Base-by-base conservation (phyloP, 2,113 vertebrate species). In the Rutilus rutilus region DNA sequence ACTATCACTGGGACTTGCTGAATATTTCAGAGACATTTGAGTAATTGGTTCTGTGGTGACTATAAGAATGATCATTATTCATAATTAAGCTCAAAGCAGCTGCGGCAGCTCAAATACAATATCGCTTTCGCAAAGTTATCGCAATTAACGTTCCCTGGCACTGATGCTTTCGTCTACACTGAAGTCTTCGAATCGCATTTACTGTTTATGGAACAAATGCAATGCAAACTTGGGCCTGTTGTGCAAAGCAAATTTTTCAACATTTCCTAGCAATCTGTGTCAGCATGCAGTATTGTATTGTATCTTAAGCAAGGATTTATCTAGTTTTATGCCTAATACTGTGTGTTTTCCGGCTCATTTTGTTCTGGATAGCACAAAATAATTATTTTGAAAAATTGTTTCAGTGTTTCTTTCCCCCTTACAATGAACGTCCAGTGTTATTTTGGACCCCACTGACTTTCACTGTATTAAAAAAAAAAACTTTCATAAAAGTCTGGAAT, bases 11-110 rank as follows among this genome's bases (percentile, higher is more conserved):
- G 62, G 60, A 60, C 57, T 79, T 54, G 39, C 52, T 69, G 45
- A 76, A 83, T 85, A 73, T 67, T 83, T 86, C 64, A 27, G 42
- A 71, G 86, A 83, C 45, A 52, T 57, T 42, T 81, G 86, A 87
- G 21, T 86, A 87, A 89, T 82, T 54, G 69, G 36, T 86, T 71
- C 78, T 62, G 65, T 45, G 71, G 75, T 17, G 75, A 78, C 50
- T 69, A 71, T 62, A 81, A 78, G 57, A 23, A 14, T 64, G 57
- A 75, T 50, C 39, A 81, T 77, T 52, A 60, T 25, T 87, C 78
- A 79, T 84, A 84, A 87, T 89, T 59, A 83, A 76, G 39, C 42
- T 67, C 27, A 19, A 33, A 14, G n/a, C 83, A 86, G 75, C 79
- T 88, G 85, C 27, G 36, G 71, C 17, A 1, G 64, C 85, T 91